Conservation (phyloP, 2,113 vertebrate species). For the Tetraodon nigroviridis region DNA sequence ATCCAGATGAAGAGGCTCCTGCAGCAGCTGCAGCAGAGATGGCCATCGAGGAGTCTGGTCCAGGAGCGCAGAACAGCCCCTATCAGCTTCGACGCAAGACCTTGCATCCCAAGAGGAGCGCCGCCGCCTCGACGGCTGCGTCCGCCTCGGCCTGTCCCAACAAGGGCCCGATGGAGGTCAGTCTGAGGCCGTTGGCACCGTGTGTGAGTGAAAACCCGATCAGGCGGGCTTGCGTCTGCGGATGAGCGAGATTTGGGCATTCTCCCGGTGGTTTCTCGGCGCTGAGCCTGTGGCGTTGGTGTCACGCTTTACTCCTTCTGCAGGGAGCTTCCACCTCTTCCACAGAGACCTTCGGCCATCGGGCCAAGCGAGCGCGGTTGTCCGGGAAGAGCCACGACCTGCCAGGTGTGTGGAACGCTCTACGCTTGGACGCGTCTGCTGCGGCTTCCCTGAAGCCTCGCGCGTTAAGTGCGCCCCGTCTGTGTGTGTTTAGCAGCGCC, state of each 20-base stretch:
- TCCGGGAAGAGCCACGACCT: slow-evolving; percentile 97
- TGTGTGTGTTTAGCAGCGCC: slow-evolving; percentile 83
- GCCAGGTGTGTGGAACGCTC: slow-evolving; percentile 77
- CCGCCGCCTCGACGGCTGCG: slow-evolving; percentile 80
- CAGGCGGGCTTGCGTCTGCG: not conserved
- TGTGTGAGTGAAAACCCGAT: slow-evolving; percentile 1
- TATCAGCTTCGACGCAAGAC: slow-evolving; percentile 99
- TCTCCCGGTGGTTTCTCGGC: not conserved
- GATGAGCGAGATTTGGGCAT: slow-evolving; percentile 21
- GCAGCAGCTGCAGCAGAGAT: slow-evolving; percentile 87
- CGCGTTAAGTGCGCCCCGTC: not conserved
- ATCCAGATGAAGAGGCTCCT: slow-evolving; percentile 96
- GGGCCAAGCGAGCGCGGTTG: slow-evolving; percentile 96
- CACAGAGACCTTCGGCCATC: slow-evolving; percentile 95
- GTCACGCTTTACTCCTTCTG: slow-evolving; percentile 13
- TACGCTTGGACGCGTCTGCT: too few relatives aligned
- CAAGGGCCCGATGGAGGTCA: slow-evolving; percentile 96
- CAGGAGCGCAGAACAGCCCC: slow-evolving; percentile 98
- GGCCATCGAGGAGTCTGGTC: slow-evolving; percentile 99
- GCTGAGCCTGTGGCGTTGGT: slow-evolving; percentile 19
- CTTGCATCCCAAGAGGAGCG: slow-evolving; percentile 95
- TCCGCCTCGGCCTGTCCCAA: slow-evolving; percentile 73
- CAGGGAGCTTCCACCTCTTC: slow-evolving; percentile 97
- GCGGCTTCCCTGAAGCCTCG: too few relatives aligned
- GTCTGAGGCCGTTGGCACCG: not conserved